Evolutionary conservation across 2,888 invertebrate species (phyloP), one percentile per base, ranked within the genome.

Genomic region (Elysia crispata): DNA sequence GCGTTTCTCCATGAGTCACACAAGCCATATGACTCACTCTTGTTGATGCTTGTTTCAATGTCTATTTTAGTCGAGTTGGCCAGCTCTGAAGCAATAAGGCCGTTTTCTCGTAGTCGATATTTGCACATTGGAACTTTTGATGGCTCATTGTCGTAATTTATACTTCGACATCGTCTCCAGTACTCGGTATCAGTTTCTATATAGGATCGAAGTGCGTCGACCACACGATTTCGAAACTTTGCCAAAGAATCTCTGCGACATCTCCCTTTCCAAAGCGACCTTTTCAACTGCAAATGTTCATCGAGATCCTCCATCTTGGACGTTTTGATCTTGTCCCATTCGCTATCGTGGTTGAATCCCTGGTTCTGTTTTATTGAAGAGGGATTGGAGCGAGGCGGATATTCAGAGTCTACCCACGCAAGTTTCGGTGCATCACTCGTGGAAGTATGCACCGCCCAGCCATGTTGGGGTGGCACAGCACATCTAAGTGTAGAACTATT

Each of bases 41-140:
- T 41, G 41, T 41, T 41, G 41, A 11, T 11, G 15, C 3, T 60
- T 5, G n/a, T 25, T 8, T 25, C n/a, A 25, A 28, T 25, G 3
- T 18, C 30, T 18, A 28, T 30, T 66, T 66, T 66, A 28, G 28
- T 30, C 13, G 25, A 30, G 6, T 25, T 20, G 3, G 66, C 66
- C 1, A 66, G 66, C 5, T 66, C 66, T 5, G 66, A 66, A 28
- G 66, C 28, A 25, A 66, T 66, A 25, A 66, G 23, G 13, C 66
- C 66, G 25, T 66, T 66, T 30, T 28, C 66, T 25, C 66, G 66
- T 18, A 66, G 66, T 66, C 28, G 23, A 30, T 66, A 66, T 28
- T 66, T 66, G 25, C 66, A 66, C 28, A 5, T 66, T 18, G 66
- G 66, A 1, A 25, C 18, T 30, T 66, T 66, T 25, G 18, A 13